A percentile compares a stretch with the other conserved stretches of the same genome.
phyloP scores from a whole-genome alignment of 2,113 vertebrate species.

The Prinia subflava region DNA sequence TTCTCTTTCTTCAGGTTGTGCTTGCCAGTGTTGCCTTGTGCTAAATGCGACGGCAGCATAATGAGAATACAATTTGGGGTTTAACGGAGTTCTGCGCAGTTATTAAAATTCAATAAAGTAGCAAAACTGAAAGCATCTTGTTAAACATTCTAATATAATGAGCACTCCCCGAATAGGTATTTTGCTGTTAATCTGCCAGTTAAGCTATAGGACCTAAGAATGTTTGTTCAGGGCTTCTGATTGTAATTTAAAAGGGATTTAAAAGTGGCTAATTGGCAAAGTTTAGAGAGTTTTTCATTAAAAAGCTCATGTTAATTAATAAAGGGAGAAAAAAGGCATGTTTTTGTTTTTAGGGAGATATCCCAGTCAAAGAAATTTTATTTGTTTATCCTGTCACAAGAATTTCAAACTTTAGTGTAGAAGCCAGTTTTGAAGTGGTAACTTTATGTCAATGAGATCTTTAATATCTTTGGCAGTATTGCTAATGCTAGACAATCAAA shows the following conservation, averaged over 20 bases:
- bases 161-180: conserved; percentile 27
- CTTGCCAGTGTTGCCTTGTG: conserved; percentile 63
- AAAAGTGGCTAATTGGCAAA: conserved; percentile 43
- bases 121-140: conserved; percentile 33
- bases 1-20: conserved; percentile 65
- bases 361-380: neutral
- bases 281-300: conserved; percentile 41
- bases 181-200: conserved; percentile 56
- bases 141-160: conserved; percentile 56
- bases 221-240: conserved; percentile 47
- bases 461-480: neutral
- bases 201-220: conserved; percentile 41
- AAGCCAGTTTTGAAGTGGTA: neutral
- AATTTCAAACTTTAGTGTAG: neutral
- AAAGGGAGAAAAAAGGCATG: neutral
- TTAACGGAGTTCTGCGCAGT: conserved; percentile 12
- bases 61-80: conserved; percentile 46
- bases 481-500: neutral
- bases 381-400: neutral
- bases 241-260: conserved; percentile 63
- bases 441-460: neutral
- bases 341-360: neutral
- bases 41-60: conserved; percentile 28
- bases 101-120: conserved; percentile 57
- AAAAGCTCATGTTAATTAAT: conserved; percentile 28